phyloP scores from a whole-genome alignment of 2,888 invertebrate genomes.

The Chymomyza amoena region DNA sequence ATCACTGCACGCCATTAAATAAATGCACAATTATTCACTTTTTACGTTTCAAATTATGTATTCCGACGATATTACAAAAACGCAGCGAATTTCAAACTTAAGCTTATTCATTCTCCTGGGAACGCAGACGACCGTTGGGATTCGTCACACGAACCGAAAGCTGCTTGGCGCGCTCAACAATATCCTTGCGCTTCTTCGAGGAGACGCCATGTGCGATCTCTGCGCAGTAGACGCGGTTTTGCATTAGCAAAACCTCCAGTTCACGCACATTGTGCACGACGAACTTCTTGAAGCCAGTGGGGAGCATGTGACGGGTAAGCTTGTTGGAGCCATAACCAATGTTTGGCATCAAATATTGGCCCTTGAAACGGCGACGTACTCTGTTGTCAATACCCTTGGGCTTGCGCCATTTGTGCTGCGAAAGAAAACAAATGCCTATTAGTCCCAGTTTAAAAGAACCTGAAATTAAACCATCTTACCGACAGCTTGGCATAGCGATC shows the following conservation, averaged over 20 bases:
- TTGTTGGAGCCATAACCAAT: slow-evolving; percentile 99
- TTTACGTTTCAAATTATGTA: slow-evolving; percentile 61
- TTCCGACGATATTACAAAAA: slow-evolving; percentile 66
- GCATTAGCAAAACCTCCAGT: slow-evolving; percentile 98
- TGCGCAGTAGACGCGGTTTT: slow-evolving; percentile 97
- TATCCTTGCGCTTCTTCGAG: slow-evolving; percentile 96
- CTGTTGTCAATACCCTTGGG: slow-evolving; percentile 99
- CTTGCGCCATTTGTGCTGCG: slow-evolving; percentile 97
- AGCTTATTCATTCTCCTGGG: slow-evolving; percentile 98
- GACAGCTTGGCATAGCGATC: slow-evolving; percentile 98
- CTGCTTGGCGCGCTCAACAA: slow-evolving; percentile 98
- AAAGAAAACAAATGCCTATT: slow-evolving; percentile 53
- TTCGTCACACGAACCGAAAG: slow-evolving; percentile 97
- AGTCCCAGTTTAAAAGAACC: background rate
- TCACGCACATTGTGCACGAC: slow-evolving; percentile 94
- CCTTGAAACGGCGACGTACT: slow-evolving; percentile 99
- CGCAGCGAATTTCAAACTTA: slow-evolving; percentile 58
- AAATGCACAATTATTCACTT: slow-evolving; percentile 11
- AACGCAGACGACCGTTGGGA: slow-evolving; percentile 95
- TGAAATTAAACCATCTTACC: slow-evolving; percentile 80
- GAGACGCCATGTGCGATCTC: slow-evolving; percentile 99
- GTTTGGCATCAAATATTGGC: slow-evolving; percentile 98
- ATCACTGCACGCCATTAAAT: background rate
- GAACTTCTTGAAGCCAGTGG: slow-evolving; percentile 98
- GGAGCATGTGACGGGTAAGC: slow-evolving; percentile 97